Base-by-base conservation (phyloP, 2,797 vertebrate genomes). In the Coilia nasus region DNA sequence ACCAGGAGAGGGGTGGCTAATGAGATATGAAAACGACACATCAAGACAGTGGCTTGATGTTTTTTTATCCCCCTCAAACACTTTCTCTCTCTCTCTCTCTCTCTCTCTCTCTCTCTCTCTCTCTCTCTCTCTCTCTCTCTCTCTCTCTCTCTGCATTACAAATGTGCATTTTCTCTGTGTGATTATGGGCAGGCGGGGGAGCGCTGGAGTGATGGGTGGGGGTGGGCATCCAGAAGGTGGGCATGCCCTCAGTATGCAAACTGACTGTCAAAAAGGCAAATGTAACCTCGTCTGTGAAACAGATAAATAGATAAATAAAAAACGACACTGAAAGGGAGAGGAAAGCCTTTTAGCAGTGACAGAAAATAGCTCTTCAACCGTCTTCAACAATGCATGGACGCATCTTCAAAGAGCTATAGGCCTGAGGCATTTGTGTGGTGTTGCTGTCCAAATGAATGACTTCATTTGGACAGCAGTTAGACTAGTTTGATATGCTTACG, bases 401-500 rank as follows among this genome's bases (percentile, higher is more conserved):
- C 31, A 71, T 71, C 31, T 71, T 71, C 67, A 15, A 10, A 35
- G 15, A 78, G 71, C 71, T 44, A 44, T 78, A 78, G 31, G 71
- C 35, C 41, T 21, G 15, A 41, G 15, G 31, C 46, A 41, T 54
- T 54, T 54, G 7, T 54, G 50, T 54, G 50, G 7, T 54, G 50
- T 3, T 54, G 50, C 9, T 54, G 50, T n/a, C n/a, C n/a, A n/a
- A n/a, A n/a, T n/a, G n/a, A 91, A 91, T 91, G 81, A 87, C 89
- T 28, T 71, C 1, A 71, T 41, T 41, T 41, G 21, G 17, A 44
- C 71, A 41, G 71, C 9, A 5, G 71, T 44, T 78, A 21, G 35
- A 44, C 17, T 41, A 21, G 35, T 6, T 78, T 44, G 71, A 78
- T 41, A 78, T 41, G 41, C 71, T 78, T 19, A 44, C 10, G 71